Evolutionary conservation across 2,888 invertebrate species (phyloP), one percentile per base, ranked within the genome.

Genomic region (Aphodius sticticus): DNA sequence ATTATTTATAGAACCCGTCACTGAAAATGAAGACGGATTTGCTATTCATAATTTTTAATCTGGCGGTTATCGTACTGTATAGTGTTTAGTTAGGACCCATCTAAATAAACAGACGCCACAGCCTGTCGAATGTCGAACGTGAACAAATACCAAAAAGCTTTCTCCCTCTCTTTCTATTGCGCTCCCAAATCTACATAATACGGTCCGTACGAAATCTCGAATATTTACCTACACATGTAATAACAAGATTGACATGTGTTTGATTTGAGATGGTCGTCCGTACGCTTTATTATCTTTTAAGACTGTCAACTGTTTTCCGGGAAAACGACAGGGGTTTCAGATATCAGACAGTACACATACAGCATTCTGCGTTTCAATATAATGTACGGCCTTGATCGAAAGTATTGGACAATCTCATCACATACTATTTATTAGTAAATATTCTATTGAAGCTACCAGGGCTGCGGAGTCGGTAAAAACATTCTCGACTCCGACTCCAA

Each of bases 201-300:
- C 26, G 70, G n/a, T n/a, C 70, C 26, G 16, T 77, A 81, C 74
- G 79, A 81, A 81, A 79, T 81, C 80, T 81, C 78, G 77, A 77
- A 76, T 82, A 81, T 82, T 82, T 82, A 79, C 82, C 79, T 82
- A 82, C 82, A 82, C 77, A 80, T 82, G 82, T 82, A 80, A 81
- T 81, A 79, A 78, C 81, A 79, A 76, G 78, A 81, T 81, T 81
- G 81, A 82, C 81, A 81, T 80, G 79, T 80, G 78, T 78, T 81
- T 79, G 79, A 79, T 81, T 79, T 77, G 53, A 76, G 37, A 74
- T 53, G 37, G 26, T 15, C 77, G 75, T 75, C 77, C 70, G 76
- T 75, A 78, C 78, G 78, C 75, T 78, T 76, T 70, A 81, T 81
- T 81, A 81, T 81, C 81, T 81, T 81, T 81, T 81, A 81, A 81